Percentiles rank a stretch among this genome's conserved stretches.
phyloP scores from a whole-genome alignment of 2,113 vertebrate genomes.

The Thunnus thynnus region DNA sequence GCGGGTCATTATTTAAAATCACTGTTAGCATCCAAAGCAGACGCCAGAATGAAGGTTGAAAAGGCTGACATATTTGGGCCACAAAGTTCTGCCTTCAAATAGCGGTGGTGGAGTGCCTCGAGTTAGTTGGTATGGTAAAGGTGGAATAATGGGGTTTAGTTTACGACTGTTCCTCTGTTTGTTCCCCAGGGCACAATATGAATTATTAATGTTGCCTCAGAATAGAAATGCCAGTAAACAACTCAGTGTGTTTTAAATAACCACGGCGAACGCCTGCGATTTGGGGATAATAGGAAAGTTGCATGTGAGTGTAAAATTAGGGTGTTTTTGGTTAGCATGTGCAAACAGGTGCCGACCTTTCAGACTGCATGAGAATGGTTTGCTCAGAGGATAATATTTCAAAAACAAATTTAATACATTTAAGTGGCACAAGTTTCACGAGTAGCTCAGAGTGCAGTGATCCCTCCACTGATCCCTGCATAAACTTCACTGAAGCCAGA shows the following conservation, averaged over 20 bases:
- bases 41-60: conserved; percentile 45
- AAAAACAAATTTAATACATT: conserved; percentile 56
- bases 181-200: conserved; percentile 49
- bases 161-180: conserved; percentile 46
- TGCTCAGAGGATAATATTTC: conserved; percentile 57
- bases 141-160: conserved; percentile 59
- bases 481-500: conserved; percentile 42
- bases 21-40: conserved; percentile 37
- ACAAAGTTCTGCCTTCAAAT: conserved; percentile 62
- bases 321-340: conserved; percentile 47
- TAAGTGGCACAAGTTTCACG: conserved; percentile 36
- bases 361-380: conserved; percentile 19
- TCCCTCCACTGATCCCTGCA: conserved; percentile 41
- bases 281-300: conserved; percentile 49
- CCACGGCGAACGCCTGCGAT: conserved; percentile 16
- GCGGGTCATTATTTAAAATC: conserved; percentile 40
- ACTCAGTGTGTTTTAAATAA: conserved; percentile 51
- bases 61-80: conserved; percentile 73
- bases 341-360: conserved; percentile 52
- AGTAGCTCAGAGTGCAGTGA: conserved; percentile 45
- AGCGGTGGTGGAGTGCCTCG: conserved; percentile 38
- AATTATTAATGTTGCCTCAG: conserved; percentile 76
- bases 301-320: conserved; percentile 46
- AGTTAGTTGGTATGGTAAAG: conserved; percentile 54
- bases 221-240: conserved; percentile 68